A percentile compares a stretch with the other conserved stretches of the same genome.
Evolutionary conservation across 2,113 vertebrate genomes (phyloP).

Genomic region (Neogale vison): DNA sequence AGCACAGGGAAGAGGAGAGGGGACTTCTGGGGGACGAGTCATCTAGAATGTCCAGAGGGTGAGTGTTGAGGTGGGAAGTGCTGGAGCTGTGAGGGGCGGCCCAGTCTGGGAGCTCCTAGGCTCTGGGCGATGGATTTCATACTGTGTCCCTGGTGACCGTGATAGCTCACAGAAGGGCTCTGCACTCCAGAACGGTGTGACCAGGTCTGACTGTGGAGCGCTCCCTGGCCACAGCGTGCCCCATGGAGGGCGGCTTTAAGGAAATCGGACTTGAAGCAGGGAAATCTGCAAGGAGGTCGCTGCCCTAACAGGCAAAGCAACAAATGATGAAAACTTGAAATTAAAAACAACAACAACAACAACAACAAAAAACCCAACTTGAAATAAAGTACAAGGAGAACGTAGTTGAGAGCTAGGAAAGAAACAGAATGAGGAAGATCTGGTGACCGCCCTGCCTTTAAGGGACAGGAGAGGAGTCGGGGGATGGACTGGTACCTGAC

Average conservation of each 20-base stretch:
- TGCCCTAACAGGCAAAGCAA: background rate
- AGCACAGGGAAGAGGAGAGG: background rate
- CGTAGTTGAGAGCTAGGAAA: background rate
- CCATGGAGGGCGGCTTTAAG: background rate
- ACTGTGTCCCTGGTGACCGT: too few relatives aligned
- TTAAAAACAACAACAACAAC: background rate
- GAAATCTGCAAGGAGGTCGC: background rate
- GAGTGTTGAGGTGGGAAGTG: background rate
- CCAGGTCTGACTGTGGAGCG: fast-evolving
- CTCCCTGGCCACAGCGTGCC: background rate
- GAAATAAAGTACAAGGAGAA: background rate
- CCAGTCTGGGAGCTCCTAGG: background rate
- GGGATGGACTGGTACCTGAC: background rate
- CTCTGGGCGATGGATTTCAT: background rate
- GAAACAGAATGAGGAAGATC: background rate
- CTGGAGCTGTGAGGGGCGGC: background rate
- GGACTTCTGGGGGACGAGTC: background rate
- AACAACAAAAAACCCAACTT: background rate
- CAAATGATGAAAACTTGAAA: background rate
- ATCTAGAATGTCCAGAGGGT: background rate
- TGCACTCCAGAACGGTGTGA: background rate
- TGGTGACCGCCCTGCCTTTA: background rate
- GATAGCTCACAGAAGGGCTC: background rate
- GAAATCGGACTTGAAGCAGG: background rate
- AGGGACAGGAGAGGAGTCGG: background rate